These are phyloP conservation scores for Syrrhaptes paradoxus DNA, from an alignment of 2,113 vertebrate genomes.

Conservation along the genomic window DNA sequence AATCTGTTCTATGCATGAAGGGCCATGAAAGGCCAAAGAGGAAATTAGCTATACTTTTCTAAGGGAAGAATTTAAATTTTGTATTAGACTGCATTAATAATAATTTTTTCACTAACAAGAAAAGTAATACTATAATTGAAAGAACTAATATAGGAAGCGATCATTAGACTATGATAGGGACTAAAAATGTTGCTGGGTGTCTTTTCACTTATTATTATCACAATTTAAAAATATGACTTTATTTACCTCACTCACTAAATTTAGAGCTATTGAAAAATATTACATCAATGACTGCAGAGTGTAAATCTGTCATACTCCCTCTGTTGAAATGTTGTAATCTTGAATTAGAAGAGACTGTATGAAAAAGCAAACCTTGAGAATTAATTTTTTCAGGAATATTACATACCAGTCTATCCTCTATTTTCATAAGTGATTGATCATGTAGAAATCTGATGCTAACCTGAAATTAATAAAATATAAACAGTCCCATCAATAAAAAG, in stretches of 20 bases:
- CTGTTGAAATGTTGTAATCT: neutral
- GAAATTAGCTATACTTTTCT: neutral
- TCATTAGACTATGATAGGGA: neutral
- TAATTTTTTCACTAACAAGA: neutral
- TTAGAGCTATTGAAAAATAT: neutral
- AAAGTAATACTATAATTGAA: neutral
- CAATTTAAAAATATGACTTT: neutral
- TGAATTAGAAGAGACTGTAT: neutral
- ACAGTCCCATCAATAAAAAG: neutral
- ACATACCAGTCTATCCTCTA: neutral
- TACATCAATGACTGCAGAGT: neutral
- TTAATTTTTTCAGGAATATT: neutral
- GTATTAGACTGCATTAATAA: neutral
- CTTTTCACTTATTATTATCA: neutral
- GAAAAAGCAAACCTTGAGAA: neutral
- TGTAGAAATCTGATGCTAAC: neutral
- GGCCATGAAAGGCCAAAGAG: neutral
- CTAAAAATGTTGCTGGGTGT: neutral
- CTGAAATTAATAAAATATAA: slow-evolving; percentile 13
- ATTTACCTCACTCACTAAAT: neutral
- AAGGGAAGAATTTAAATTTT: neutral
- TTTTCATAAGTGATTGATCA: neutral
- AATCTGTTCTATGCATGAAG: neutral
- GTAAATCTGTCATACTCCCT: neutral
- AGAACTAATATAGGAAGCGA: neutral